These are phyloP conservation scores for Uropsilus gracilis DNA, from an alignment of 2,113 vertebrate species.

Conservation along the genomic window DNA sequence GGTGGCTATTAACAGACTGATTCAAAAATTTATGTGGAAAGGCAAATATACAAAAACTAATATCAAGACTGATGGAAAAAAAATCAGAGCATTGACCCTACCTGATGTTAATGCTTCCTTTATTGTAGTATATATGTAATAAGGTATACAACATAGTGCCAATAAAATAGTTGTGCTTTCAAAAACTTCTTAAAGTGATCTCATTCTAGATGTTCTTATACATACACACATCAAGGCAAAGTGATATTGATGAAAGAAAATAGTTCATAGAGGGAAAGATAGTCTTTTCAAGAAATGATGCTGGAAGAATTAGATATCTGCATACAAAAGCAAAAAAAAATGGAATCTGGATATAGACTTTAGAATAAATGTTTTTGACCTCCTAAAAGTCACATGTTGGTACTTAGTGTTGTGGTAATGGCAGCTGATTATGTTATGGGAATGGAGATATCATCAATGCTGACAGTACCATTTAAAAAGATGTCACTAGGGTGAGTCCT, in stretches of 20 bases:
- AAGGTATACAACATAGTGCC: neutral
- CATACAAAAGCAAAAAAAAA: no score
- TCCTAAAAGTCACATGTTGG: no score
- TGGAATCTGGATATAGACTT: no score
- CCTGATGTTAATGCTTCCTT: neutral
- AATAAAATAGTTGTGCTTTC: neutral
- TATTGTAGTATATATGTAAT: neutral
- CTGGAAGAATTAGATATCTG: no score
- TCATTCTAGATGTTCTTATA: neutral
- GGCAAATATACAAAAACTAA: neutral
- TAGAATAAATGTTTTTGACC: no score
- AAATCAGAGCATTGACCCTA: neutral
- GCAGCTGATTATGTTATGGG: no score
- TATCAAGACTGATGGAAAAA: neutral
- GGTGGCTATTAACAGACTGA: neutral
- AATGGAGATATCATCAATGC: no score
- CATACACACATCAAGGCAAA: neutral
- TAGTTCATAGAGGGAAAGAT: no score
- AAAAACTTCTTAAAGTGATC: neutral
- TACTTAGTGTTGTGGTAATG: no score
- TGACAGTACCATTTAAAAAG: no score
- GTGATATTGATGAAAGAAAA: neutral
- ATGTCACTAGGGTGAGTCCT: no score
- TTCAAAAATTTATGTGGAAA: neutral
- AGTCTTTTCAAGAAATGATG: no score